Base-by-base conservation (phyloP, 92 coral and sea anemone genomes). In the Porites rus region DNA sequence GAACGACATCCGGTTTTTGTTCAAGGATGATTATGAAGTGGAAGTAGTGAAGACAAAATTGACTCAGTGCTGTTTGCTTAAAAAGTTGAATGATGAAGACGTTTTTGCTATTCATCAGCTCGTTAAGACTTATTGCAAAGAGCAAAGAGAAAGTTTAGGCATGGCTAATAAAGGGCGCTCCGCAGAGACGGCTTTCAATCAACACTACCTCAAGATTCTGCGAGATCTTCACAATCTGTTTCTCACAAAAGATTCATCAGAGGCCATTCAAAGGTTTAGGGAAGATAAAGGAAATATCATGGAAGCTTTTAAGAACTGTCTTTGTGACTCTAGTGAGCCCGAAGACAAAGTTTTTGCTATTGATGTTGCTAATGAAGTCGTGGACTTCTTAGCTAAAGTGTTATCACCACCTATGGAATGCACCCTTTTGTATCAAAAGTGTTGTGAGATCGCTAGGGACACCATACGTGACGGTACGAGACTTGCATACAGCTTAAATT, bases 381-480 rank as follows among this genome's bases (percentile, higher is more conserved):
- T 60, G 69, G 69, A 76, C 62, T 76, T 76, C 68, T 76, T 76
- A 24, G 67, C 80, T 13, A 76, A 76, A 58, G 54, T 76, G 43
- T 24, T 76, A 17, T 76, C 69, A 16, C 81, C 81, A 14, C 81
- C 81, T 14, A 31, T 13, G 14, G 56, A 60, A 54, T 76, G 81
- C 10, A 13, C 54, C 22, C 18, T 14, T 3, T 18, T 76, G 68
- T 76, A 76, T 43, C 68, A 76, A 51, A 76, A 59, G 68, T 76
- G 81, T 68, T 61, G 67, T 54, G 56, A 59, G 16, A 7, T 76
- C 69, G 69, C 81, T 54, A 76, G 69, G 17, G 13, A 58, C 16
- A 31, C 81, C 0, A 4, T 38, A 38, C 5, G 13, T 18, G 81
- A 76, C 69, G 54, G 62, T 6, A 76, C 31, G 51, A 76, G 81